Conservation (phyloP, 2,797 vertebrate species). For the Poeciliopsis turneri region DNA sequence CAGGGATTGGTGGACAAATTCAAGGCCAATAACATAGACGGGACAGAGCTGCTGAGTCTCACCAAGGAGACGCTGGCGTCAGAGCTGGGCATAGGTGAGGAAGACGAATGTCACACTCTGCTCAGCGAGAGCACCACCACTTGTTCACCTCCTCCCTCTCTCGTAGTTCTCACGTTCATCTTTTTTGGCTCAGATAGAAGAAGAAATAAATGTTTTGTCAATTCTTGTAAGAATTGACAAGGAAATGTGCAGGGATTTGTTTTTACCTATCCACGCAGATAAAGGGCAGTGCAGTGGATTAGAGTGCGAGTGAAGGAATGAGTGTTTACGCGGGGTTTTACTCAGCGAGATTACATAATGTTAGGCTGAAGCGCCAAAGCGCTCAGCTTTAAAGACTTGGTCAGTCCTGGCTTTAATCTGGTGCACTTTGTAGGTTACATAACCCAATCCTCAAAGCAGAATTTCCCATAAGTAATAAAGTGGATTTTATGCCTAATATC, state of each 20-base stretch:
- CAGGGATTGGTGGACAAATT: slow-evolving; percentile 84
- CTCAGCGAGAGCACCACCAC: slow-evolving; percentile 16
- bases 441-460: slow-evolving; percentile 60
- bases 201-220: slow-evolving; percentile 22
- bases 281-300: slow-evolving; percentile 41
- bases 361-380: slow-evolving; percentile 37
- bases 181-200: slow-evolving; percentile 10
- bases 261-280: slow-evolving; percentile 34
- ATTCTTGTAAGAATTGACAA: slow-evolving; percentile 16
- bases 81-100: slow-evolving; percentile 94
- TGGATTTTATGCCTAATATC: slow-evolving; percentile 51
- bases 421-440: slow-evolving; percentile 59
- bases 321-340: slow-evolving; percentile 40
- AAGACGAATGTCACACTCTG: slow-evolving; percentile 36
- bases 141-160: slow-evolving; percentile 14
- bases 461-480: slow-evolving; percentile 48
- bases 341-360: slow-evolving; percentile 57
- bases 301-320: slow-evolving; percentile 40
- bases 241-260: slow-evolving; percentile 21
- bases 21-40: slow-evolving; percentile 92
- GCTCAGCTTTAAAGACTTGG: slow-evolving; percentile 51
- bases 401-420: slow-evolving; percentile 62
- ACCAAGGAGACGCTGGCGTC: slow-evolving; percentile 88
- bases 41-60: slow-evolving; percentile 88
- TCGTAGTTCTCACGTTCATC: not conserved